phyloP scores from a whole-genome alignment of 2,113 vertebrate species.

The Neotoma lepida region DNA sequence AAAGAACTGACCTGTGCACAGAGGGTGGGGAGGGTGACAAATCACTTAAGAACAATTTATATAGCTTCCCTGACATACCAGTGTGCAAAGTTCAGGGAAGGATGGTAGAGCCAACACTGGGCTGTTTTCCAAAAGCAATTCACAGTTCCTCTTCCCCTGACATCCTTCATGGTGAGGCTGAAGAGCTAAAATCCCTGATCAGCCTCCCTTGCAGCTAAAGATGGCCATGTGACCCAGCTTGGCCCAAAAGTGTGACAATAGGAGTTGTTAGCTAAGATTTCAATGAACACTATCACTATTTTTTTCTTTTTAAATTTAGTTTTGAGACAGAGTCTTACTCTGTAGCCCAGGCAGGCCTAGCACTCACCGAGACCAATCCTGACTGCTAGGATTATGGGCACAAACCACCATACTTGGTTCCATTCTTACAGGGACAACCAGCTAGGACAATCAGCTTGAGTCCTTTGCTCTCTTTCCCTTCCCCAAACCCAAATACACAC shows the following conservation, averaged over 20 bases:
- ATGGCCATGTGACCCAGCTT: background rate
- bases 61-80: background rate
- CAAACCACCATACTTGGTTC: background rate
- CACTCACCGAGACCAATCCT: background rate
- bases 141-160: background rate
- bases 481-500: background rate
- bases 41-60: background rate
- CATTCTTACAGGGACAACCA: background rate
- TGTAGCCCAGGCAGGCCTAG: background rate
- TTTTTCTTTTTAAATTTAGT: background rate
- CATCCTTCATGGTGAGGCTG: background rate
- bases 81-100: slow-evolving; percentile 7
- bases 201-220: background rate
- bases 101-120: background rate
- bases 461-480: background rate
- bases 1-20: background rate
- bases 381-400: background rate
- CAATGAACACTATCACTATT: background rate
- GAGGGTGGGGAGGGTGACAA: background rate
- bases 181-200: background rate
- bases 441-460: background rate
- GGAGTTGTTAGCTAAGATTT: slow-evolving; percentile 26
- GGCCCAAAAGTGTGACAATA: background rate
- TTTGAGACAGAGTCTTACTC: background rate
- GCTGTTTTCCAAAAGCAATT: slow-evolving; percentile 26